Evolutionary conservation across 2,113 vertebrate species (phyloP).

Genomic region (Callithrix jacchus): DNA sequence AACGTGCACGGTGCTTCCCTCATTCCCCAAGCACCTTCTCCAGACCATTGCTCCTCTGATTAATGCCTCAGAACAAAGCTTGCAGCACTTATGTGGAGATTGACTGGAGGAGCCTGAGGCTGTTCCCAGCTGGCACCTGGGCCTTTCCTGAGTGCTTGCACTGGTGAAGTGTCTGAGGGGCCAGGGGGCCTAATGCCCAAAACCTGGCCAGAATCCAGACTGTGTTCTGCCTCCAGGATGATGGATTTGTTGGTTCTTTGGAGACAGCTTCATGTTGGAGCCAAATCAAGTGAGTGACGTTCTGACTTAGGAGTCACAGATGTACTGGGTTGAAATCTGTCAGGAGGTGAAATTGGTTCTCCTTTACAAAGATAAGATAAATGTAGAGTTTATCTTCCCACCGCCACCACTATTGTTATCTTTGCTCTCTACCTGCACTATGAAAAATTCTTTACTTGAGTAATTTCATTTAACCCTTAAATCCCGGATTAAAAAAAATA

Average conservation of each 20-base stretch:
- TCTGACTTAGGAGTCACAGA: background rate
- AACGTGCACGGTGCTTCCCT: background rate
- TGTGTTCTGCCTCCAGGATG: rapidly evolving
- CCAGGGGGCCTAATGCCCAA: background rate
- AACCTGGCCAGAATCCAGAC: background rate
- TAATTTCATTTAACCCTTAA: background rate
- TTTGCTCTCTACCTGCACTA: background rate
- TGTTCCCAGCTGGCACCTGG: background rate
- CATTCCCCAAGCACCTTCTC: background rate
- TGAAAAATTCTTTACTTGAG: background rate
- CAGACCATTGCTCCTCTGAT: slow-evolving; percentile 34
- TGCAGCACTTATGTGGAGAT: background rate
- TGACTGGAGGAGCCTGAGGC: background rate
- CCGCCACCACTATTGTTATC: background rate
- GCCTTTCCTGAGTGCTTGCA: background rate
- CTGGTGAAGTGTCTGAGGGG: background rate
- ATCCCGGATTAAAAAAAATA: background rate
- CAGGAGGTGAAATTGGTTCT: background rate
- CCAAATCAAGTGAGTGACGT: background rate
- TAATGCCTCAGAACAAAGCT: slow-evolving; percentile 41
- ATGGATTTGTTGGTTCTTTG: background rate
- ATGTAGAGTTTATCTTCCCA: background rate
- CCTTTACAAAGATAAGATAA: background rate
- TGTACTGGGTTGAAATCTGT: background rate
- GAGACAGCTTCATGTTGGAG: background rate